These are phyloP conservation scores for Pasiphila rectangulata DNA, from an alignment of 2,888 invertebrate genomes.

Conservation along the genomic window DNA sequence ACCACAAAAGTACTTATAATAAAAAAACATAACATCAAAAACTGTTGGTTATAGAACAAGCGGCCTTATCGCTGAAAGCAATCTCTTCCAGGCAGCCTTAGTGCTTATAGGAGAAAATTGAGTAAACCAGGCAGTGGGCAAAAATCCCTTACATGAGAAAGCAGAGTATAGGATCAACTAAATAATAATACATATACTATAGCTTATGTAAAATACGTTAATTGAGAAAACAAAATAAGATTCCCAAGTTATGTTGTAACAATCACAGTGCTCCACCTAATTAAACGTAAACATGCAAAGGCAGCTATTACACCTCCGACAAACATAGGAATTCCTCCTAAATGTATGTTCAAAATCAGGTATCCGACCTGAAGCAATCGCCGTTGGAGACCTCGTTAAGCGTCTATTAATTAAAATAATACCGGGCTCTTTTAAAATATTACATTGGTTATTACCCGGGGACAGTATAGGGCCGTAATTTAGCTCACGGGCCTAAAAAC, in stretches of 20 bases:
- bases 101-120: no score
- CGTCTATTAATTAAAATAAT: slow-evolving; percentile 30
- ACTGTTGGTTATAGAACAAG: no score
- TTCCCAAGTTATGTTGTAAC: no score
- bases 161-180: background rate
- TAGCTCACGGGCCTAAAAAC: slow-evolving; percentile 5
- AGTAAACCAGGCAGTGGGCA: no score
- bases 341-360: slow-evolving; percentile 18
- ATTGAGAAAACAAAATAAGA: background rate
- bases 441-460: slow-evolving; percentile 16
- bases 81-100: no score
- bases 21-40: no score
- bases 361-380: slow-evolving; percentile 29
- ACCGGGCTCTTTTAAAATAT: slow-evolving; percentile 15
- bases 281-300: slow-evolving; percentile 10
- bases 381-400: slow-evolving; percentile 24
- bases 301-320: slow-evolving; percentile 2
- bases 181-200: background rate
- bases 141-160: no score
- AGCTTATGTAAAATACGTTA: background rate
- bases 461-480: slow-evolving; percentile 17
- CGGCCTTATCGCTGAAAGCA: no score
- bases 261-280: slow-evolving; percentile 1
- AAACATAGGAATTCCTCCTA: slow-evolving; percentile 13
- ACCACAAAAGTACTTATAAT: no score